Percentiles rank a stretch among this genome's conserved stretches.
Evolutionary conservation across 2,888 invertebrate species (phyloP).

Genomic region (Chaetogeoica ovagalla): DNA sequence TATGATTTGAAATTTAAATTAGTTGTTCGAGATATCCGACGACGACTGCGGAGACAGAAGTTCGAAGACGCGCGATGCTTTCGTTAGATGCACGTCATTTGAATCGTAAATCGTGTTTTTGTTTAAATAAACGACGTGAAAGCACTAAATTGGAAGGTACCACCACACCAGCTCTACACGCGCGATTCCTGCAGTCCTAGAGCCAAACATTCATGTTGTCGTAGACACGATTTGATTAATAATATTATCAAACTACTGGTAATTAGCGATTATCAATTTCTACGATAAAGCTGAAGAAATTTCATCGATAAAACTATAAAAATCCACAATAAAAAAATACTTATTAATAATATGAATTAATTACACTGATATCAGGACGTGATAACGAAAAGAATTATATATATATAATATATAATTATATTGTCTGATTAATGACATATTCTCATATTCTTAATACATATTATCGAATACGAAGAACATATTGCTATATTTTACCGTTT

Average conservation of each 20-base stretch:
- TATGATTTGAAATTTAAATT: slow-evolving; percentile 39
- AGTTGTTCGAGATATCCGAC: slow-evolving; percentile 11
- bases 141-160: slow-evolving; percentile 27
- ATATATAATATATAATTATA: no score
- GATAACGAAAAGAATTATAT: no score
- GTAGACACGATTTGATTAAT: slow-evolving; percentile 31
- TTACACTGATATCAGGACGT: no score
- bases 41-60: neutral
- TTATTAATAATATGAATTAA: no score
- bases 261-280: neutral
- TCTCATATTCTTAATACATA: no score
- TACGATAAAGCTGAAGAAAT: neutral
- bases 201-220: slow-evolving; percentile 28
- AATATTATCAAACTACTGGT: neutral
- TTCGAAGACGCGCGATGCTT: slow-evolving; percentile 18
- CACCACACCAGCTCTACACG: no score
- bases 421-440: no score
- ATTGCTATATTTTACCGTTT: no score
- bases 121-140: slow-evolving; percentile 35
- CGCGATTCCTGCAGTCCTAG: neutral
- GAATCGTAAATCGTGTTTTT: slow-evolving; percentile 46
- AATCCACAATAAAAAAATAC: no score
- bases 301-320: no score
- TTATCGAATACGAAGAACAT: no score
- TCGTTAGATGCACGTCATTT: slow-evolving; percentile 39